phyloP scores from a whole-genome alignment of 2,888 invertebrate species.

The Leptinotarsa tumamoca region DNA sequence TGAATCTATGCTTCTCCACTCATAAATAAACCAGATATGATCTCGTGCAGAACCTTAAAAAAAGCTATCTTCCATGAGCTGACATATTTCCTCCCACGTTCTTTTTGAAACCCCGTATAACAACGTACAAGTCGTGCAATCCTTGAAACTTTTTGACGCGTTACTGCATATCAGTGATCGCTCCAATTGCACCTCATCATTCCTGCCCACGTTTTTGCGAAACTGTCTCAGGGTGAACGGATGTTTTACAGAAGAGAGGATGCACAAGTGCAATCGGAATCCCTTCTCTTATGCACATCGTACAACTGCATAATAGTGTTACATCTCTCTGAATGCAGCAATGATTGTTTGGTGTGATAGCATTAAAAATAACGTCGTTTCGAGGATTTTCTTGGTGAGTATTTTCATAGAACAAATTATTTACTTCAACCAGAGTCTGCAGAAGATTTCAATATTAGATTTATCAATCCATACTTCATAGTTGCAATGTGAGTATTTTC shows the following conservation, averaged over 20 bases:
- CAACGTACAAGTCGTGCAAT: neutral
- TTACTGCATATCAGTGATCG: constrained; percentile 12
- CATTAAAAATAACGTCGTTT: neutral
- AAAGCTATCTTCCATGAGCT: too few relatives aligned
- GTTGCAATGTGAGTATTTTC: too few relatives aligned
- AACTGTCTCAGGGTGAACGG: constrained; percentile 26
- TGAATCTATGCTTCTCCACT: too few relatives aligned
- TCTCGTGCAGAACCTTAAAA: too few relatives aligned
- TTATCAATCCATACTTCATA: too few relatives aligned
- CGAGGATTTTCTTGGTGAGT: constrained; percentile 24
- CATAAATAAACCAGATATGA: too few relatives aligned
- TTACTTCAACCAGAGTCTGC: too few relatives aligned
- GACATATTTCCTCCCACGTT: neutral
- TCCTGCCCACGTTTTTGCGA: constrained; percentile 17
- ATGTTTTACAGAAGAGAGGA: constrained; percentile 21
- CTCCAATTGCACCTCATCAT: constrained; percentile 6
- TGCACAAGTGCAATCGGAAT: constrained; percentile 20
- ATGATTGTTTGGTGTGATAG: constrained; percentile 25
- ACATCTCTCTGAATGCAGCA: constrained; percentile 20
- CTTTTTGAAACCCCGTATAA: neutral
- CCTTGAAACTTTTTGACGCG: constrained; percentile 7
- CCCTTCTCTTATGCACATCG: constrained; percentile 21
- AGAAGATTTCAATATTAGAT: too few relatives aligned
- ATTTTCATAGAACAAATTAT: neutral
- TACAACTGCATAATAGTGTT: constrained; percentile 12